Evolutionary conservation across 1,140 invertebrate genomes (phyloP).

Genomic region (Pantala flavescens): DNA sequence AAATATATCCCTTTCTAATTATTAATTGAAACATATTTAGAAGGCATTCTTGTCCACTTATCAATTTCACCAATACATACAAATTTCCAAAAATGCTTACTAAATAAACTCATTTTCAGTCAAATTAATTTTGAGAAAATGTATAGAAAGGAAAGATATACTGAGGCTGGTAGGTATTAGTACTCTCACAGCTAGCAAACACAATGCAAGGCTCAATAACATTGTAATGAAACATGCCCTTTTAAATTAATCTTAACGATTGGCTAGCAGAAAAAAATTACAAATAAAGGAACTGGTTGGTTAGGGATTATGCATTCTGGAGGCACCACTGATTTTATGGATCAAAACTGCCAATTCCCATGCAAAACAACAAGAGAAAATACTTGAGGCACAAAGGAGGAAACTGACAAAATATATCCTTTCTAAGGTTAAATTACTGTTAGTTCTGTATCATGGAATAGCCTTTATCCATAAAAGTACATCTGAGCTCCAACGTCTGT

Average conservation of each 20-base stretch:
- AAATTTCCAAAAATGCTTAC: not conserved
- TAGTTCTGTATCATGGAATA: not conserved
- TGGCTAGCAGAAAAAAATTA: not conserved
- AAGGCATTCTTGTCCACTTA: not conserved
- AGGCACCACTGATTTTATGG: not conserved
- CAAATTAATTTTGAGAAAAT: not conserved
- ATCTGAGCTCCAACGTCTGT: no score
- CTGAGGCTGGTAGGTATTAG: conserved; percentile 7
- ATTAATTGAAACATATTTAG: not conserved
- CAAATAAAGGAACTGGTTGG: not conserved
- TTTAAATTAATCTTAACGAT: not conserved
- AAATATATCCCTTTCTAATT: not conserved
- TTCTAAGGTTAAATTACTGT: not conserved
- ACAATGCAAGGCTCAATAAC: not conserved
- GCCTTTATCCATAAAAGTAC: no score
- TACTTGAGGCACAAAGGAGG: not conserved
- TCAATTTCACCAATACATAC: not conserved
- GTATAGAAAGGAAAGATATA: not conserved
- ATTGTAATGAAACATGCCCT: not conserved
- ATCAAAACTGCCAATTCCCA: conserved; percentile 9
- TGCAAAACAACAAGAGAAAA: not conserved
- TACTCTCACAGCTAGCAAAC: conserved; percentile 1
- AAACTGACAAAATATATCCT: not conserved
- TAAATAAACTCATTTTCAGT: conserved; percentile 5
- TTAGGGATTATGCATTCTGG: conserved; percentile 6